These are phyloP conservation scores for Tupaia chinensis DNA, from an alignment of 2,113 vertebrate genomes.

Conservation along the genomic window DNA sequence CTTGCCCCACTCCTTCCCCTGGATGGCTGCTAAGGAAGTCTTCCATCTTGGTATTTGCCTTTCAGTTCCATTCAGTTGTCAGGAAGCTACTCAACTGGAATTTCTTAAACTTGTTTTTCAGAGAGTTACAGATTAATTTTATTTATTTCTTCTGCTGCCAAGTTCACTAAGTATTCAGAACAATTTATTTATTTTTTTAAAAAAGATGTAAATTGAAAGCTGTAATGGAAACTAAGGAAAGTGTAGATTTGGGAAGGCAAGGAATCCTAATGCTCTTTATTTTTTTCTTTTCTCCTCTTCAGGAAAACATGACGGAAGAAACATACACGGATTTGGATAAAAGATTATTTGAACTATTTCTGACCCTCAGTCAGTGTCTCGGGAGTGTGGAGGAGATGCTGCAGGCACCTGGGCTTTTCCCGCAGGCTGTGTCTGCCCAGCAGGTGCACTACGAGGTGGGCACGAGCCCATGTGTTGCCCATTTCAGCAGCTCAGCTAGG, in stretches of 20 bases:
- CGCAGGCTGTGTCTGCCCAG: slow-evolving; percentile 81
- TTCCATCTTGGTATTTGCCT: background rate
- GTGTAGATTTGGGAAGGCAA: background rate
- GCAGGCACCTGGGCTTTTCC: slow-evolving; percentile 76
- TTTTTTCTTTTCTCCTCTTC: slow-evolving; percentile 48
- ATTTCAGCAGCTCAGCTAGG: accelerated
- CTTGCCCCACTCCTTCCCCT: background rate
- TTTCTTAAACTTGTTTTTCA: slow-evolving; percentile 34
- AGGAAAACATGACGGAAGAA: slow-evolving; percentile 84
- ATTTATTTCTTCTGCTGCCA: slow-evolving; percentile 16
- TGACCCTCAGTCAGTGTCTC: slow-evolving; percentile 88
- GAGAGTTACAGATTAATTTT: background rate
- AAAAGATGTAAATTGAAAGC: background rate
- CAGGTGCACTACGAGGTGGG: slow-evolving; percentile 89
- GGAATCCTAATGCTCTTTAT: background rate
- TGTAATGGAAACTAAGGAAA: background rate
- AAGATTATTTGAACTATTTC: slow-evolving; percentile 90
- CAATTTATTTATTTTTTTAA: background rate
- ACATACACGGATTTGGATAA: slow-evolving; percentile 85
- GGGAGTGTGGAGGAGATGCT: slow-evolving; percentile 88
- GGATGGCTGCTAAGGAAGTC: background rate
- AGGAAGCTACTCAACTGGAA: background rate
- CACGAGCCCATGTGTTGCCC: accelerated
- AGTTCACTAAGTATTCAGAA: slow-evolving; percentile 14
- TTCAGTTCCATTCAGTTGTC: background rate